Percentiles rank a stretch among this genome's conserved stretches.
Evolutionary conservation across 1,140 invertebrate genomes (phyloP).

Genomic region (Brachionus angularis): DNA sequence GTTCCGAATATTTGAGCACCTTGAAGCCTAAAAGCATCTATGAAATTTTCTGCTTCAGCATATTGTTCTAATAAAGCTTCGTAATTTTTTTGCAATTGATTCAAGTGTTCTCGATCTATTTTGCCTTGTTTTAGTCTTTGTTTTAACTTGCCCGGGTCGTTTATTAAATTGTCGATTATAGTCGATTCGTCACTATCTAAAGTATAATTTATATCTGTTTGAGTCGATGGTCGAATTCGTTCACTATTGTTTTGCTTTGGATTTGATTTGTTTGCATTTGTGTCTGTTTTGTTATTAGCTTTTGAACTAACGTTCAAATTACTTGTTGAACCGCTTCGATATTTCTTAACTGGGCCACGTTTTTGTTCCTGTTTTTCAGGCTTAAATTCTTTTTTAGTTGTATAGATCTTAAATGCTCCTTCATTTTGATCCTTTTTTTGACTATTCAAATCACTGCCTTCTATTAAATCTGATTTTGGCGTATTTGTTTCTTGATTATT

Average conservation of each 20-base stretch:
- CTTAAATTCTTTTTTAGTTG: neutral
- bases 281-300: neutral
- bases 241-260: neutral
- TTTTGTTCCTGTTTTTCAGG: too few species aligned
- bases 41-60: slow-evolving; percentile 42
- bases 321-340: slow-evolving; percentile 24
- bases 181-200: slow-evolving; percentile 36
- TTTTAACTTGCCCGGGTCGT: slow-evolving; percentile 17
- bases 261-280: neutral
- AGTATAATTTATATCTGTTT: slow-evolving; percentile 38
- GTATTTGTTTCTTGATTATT: slow-evolving; percentile 1
- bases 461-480: slow-evolving; percentile 8
- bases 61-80: slow-evolving; percentile 31
- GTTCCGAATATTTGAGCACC: neutral
- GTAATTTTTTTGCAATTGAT: slow-evolving; percentile 38
- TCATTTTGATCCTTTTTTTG: neutral
- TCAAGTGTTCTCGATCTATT: slow-evolving; percentile 27
- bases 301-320: neutral
- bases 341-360: slow-evolving; percentile 19
- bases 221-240: slow-evolving; percentile 24
- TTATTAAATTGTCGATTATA: slow-evolving; percentile 26
- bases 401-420: slow-evolving; percentile 41
- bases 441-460: neutral
- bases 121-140: slow-evolving; percentile 31
- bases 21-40: slow-evolving; percentile 39